Evolutionary conservation across 2,888 invertebrate genomes (phyloP).

Genomic region (Oxyscelio sp.): DNA sequence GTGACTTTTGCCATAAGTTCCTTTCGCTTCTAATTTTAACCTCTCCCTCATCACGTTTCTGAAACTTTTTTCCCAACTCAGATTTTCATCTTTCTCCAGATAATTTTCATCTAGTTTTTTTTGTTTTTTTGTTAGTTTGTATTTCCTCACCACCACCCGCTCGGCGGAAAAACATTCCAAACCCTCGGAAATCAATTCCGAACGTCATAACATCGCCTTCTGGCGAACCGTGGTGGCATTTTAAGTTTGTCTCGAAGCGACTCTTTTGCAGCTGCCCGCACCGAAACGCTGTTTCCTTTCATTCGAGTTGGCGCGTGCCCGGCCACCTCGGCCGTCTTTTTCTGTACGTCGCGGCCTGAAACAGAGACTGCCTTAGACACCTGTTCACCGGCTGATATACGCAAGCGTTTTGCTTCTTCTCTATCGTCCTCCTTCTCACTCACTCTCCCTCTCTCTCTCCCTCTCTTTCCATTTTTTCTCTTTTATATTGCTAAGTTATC

Average conservation of each 20-base stretch:
- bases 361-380: too few relatives aligned
- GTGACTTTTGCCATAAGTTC: constrained; percentile 9
- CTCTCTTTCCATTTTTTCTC: too few relatives aligned
- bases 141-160: too few relatives aligned
- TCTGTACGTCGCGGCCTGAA: too few relatives aligned
- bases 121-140: neutral
- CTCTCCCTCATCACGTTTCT: neutral
- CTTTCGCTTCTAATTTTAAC: constrained; percentile 1
- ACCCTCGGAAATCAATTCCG: constrained; percentile 55
- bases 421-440: constrained; percentile 21
- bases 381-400: too few relatives aligned
- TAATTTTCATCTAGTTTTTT: constrained; percentile 3
- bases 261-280: too few relatives aligned
- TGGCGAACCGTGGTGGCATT: constrained; percentile 79
- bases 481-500: too few relatives aligned
- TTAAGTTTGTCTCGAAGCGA: constrained; percentile 81
- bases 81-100: too few relatives aligned
- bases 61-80: too few relatives aligned
- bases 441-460: neutral
- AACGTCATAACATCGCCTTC: constrained; percentile 75
- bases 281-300: too few relatives aligned
- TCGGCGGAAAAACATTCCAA: constrained; percentile 8
- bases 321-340: too few relatives aligned
- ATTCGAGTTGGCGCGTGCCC: too few relatives aligned
- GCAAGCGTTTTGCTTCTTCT: constrained; percentile 78